Evolutionary conservation across 2,797 vertebrate genomes (phyloP), one percentile per base, ranked within the genome.

Genomic region (Sternarchorhynchus goeldii): DNA sequence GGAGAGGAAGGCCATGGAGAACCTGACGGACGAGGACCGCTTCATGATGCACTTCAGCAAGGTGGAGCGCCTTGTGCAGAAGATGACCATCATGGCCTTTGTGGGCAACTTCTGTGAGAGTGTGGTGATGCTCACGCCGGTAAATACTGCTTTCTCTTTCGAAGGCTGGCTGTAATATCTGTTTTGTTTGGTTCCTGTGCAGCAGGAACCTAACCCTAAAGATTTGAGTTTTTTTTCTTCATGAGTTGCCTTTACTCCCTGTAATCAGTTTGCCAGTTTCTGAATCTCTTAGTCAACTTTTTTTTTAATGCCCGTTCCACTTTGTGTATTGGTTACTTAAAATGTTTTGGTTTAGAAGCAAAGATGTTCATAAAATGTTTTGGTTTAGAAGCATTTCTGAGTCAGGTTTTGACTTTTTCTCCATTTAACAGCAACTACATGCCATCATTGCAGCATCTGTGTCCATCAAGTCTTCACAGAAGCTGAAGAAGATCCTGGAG

Each of bases 41-140:
- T 99, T 99, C 92, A 99, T 99, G 97, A 93, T 98, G 94, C 96
- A 98, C 88, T 99, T 99, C 89, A 97, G 96, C 83, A 98, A 97
- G 87, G 97, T 99, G 0, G 97, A 99, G 91, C 90, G 97, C 84
- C 93, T 99, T 81, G 94, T 97, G 94, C 97, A 99, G 93, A 98
- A 98, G 81, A 98, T 99, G 97, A 99, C 96, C 89, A 99, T 99
- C 90, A 99, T 99, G 96, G 94, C 97, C 2, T 99, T 98, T 74
- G 93, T 99, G 7, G 97, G 96, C 65, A 99, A 99, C 93, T 99
- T 98, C 55, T 76, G 83, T 0, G 97, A 99, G 82, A 99, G 96
- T 80, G 84, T 98, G 77, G 95, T 95, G 89, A 98, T 99, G 97
- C 91, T 99, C 17, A 99, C 97, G 0, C 97, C 97, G 77, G 97